These are phyloP conservation scores for Rhinichthys osculus DNA, from an alignment of 2,797 vertebrate genomes.

Conservation along the genomic window DNA sequence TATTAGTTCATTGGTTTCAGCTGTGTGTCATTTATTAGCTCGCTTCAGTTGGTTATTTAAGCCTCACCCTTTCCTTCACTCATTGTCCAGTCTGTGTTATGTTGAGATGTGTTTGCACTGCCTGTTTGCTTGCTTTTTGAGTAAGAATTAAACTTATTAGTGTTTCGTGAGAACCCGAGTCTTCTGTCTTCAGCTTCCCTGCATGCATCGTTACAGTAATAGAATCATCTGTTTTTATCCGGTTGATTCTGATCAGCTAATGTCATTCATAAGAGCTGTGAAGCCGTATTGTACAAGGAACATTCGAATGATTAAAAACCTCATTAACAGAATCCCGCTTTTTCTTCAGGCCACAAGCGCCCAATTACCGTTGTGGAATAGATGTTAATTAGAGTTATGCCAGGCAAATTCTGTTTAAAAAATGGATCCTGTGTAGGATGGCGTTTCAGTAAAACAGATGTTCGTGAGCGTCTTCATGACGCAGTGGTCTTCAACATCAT, in stretches of 20 bases:
- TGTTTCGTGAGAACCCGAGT: too few species aligned
- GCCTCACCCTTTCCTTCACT: too few species aligned
- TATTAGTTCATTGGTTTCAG: too few species aligned
- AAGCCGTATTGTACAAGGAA: background rate
- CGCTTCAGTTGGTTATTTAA: too few species aligned
- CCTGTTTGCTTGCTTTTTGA: too few species aligned
- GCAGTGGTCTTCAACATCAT: background rate
- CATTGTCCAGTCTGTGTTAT: too few species aligned
- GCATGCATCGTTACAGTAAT: too few species aligned
- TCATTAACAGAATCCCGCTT: slow-evolving; percentile 18
- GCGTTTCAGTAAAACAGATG: slow-evolving; percentile 21
- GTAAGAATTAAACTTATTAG: too few species aligned
- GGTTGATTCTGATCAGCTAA: background rate
- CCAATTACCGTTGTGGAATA: slow-evolving; percentile 32
- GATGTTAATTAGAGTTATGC: slow-evolving; percentile 31
- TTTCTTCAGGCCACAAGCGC: slow-evolving; percentile 18
- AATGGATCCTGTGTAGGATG: background rate
- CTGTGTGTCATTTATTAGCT: too few species aligned
- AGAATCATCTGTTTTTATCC: background rate
- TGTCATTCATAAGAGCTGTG: background rate
- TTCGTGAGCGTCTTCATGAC: background rate
- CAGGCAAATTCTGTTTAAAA: slow-evolving; percentile 6
- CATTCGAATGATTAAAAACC: slow-evolving; percentile 24
- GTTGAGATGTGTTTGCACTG: too few species aligned
- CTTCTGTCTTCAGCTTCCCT: too few species aligned